Evolutionary conservation across 2,113 vertebrate genomes (phyloP).

Genomic region (Lota lota): DNA sequence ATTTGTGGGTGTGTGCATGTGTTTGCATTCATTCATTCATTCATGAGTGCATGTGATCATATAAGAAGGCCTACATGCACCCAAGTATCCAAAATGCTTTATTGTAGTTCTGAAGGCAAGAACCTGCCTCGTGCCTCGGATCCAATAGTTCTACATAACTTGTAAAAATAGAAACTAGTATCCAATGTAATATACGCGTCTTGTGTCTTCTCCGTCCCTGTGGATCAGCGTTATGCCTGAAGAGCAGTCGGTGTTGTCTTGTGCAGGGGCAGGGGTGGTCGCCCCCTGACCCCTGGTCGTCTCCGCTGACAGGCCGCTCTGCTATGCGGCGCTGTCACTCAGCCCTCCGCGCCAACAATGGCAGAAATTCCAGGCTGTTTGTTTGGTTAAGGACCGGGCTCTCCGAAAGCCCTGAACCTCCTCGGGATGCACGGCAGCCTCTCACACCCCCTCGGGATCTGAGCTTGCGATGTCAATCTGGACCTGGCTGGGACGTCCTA

Average conservation of each 20-base stretch:
- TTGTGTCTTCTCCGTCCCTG: neutral
- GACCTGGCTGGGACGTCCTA: slow-evolving; percentile 50
- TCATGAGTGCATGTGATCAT: neutral
- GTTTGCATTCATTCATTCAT: neutral
- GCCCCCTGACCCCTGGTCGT: slow-evolving; percentile 64
- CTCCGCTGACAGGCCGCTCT: slow-evolving; percentile 67
- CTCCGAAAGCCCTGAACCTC: slow-evolving; percentile 72
- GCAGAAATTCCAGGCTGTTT: slow-evolving; percentile 76
- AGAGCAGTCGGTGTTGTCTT: slow-evolving; percentile 34
- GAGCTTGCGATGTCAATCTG: slow-evolving; percentile 43
- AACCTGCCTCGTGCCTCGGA: no score
- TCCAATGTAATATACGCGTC: neutral
- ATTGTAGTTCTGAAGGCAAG: no score
- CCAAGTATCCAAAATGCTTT: neutral
- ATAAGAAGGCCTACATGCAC: neutral
- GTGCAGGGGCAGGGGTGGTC: slow-evolving; percentile 42
- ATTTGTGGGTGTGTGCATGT: slow-evolving; percentile 1
- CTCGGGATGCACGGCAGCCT: slow-evolving; percentile 60
- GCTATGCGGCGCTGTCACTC: slow-evolving; percentile 71
- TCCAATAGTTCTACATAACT: no score
- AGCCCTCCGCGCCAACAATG: slow-evolving; percentile 71
- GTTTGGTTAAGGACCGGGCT: slow-evolving; percentile 76
- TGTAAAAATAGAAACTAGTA: no score
- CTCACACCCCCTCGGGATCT: slow-evolving; percentile 46
- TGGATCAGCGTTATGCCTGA: neutral